Percentiles rank a stretch among this genome's conserved stretches.
These are phyloP conservation scores for Novumbra hubbsi DNA, from an alignment of 2,797 vertebrate species.

Conservation along the genomic window DNA sequence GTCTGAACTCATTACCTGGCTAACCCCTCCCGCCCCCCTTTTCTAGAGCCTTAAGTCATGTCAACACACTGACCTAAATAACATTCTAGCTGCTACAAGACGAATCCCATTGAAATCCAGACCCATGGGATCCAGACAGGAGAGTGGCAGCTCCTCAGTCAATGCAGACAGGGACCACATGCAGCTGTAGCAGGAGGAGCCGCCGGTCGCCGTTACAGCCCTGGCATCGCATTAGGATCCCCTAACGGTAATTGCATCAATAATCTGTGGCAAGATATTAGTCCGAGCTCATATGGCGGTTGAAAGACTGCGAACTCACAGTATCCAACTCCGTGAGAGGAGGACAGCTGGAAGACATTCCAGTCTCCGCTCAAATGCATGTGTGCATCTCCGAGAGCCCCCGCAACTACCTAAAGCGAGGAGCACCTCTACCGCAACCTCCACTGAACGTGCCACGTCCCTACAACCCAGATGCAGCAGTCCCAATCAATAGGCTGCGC, in stretches of 20 bases:
- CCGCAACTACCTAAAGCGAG: background rate
- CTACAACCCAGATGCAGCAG: background rate
- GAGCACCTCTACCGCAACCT: background rate
- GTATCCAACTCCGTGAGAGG: background rate
- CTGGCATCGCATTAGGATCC: too few species aligned
- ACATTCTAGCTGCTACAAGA: background rate
- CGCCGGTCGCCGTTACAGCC: too few species aligned
- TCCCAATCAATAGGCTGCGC: slow-evolving; percentile 25
- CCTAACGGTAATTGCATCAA: too few species aligned
- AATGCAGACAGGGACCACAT: background rate
- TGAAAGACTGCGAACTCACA: background rate
- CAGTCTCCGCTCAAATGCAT: background rate
- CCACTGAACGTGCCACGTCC: background rate
- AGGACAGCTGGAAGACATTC: background rate
- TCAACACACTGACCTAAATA: background rate
- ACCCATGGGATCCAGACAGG: background rate
- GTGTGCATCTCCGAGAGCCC: background rate
- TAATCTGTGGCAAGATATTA: too few species aligned
- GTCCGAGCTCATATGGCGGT: background rate
- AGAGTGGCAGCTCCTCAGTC: background rate
- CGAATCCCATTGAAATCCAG: background rate
- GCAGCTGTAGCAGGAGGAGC: background rate
- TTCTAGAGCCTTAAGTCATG: background rate
- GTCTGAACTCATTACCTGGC: too few species aligned
- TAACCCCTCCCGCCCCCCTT: background rate